Conservation (phyloP, 2,113 vertebrate species). For the Delphinapterus leucas region DNA sequence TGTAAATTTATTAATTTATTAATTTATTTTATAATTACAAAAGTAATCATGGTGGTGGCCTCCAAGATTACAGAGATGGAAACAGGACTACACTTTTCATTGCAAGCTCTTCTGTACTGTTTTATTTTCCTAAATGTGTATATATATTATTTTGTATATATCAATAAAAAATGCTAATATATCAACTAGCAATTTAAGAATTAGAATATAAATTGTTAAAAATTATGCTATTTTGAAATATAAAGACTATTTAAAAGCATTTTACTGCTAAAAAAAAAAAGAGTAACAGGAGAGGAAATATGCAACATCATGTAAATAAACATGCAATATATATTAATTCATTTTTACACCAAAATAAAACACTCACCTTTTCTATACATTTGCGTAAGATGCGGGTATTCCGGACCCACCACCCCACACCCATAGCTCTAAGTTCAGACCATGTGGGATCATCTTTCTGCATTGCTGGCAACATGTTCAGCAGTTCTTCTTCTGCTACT, state of each 20-base stretch:
- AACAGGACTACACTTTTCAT: neutral
- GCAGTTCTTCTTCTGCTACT: constrained; percentile 95
- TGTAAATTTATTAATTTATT: neutral
- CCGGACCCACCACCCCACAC: constrained; percentile 97
- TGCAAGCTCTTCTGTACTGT: neutral
- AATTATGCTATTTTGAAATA: constrained; percentile 13
- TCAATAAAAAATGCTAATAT: neutral
- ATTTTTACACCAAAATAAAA: constrained; percentile 17
- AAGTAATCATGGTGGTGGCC: neutral
- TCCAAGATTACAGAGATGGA: neutral
- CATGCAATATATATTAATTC: neutral
- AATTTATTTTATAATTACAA: neutral
- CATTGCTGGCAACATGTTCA: constrained; percentile 93
- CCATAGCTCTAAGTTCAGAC: constrained; percentile 97
- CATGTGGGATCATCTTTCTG: constrained; percentile 93
- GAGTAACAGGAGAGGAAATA: neutral
- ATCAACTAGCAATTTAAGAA: neutral
- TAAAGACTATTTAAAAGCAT: neutral
- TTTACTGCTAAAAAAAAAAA: neutral
- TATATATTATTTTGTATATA: neutral
- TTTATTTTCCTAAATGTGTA: constrained; percentile 4
- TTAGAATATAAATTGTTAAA: constrained; percentile 8
- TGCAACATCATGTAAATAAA: neutral
- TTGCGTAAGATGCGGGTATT: constrained; percentile 91
- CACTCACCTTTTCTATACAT: constrained; percentile 94